Conservation (phyloP, 2,113 vertebrate species). For the Myiozetetes cayanensis region DNA sequence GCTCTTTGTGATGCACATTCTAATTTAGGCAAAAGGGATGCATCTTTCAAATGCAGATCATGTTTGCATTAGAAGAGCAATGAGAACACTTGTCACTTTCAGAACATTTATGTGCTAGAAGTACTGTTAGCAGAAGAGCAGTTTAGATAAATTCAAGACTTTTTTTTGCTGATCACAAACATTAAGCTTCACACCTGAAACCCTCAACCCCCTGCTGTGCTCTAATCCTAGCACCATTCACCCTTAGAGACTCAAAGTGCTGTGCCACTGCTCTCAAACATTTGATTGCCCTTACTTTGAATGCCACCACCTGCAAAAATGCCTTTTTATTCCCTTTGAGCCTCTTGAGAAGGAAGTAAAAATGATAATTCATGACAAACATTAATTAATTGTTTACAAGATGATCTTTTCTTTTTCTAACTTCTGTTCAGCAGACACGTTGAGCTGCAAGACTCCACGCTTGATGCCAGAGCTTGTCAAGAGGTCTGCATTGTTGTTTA, state of each 20-base stretch:
- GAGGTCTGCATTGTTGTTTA: conserved; percentile 81
- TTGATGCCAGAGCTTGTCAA: conserved; percentile 77
- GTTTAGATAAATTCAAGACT: conserved; percentile 89
- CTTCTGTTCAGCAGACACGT: conserved; percentile 81
- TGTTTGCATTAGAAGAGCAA: conserved; percentile 85
- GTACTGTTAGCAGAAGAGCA: conserved; percentile 89
- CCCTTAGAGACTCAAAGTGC: conserved; percentile 83
- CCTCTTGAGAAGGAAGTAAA: conserved; percentile 88
- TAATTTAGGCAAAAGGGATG: conserved; percentile 81
- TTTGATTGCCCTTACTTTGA: conserved; percentile 92
- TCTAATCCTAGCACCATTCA: conserved; percentile 92
- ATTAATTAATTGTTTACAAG: conserved; percentile 91
- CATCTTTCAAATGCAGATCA: conserved; percentile 87
- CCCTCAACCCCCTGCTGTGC: conserved; percentile 84
- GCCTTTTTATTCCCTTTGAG: conserved; percentile 88
- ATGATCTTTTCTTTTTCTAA: conserved; percentile 86
- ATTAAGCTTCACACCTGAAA: conserved; percentile 91
- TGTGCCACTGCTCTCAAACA: conserved; percentile 84
- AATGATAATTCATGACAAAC: conserved; percentile 90
- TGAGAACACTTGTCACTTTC: conserved; percentile 86
- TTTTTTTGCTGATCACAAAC: conserved; percentile 86
- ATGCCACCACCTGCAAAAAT: conserved; percentile 94
- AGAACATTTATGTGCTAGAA: conserved; percentile 88
- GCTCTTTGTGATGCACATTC: conserved; percentile 81
- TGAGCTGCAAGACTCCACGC: conserved; percentile 78